A percentile compares a stretch with the other conserved stretches of the same genome.
These are phyloP conservation scores for Pteropus rufus DNA, from an alignment of 2,797 vertebrate species.

Conservation along the genomic window DNA sequence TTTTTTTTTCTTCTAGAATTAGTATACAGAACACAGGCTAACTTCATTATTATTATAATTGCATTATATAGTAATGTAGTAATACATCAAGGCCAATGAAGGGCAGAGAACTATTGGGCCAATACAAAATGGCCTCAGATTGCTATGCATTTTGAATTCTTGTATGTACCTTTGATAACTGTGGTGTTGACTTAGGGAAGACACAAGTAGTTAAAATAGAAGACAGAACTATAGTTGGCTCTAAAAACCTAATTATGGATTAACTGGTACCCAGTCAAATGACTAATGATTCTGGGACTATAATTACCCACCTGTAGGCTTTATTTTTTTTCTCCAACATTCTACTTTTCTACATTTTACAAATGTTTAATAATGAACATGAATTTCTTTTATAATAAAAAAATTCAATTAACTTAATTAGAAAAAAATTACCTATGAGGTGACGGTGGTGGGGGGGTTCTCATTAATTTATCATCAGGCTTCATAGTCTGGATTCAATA, in stretches of 20 bases:
- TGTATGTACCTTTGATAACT: background rate
- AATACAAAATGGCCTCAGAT: background rate
- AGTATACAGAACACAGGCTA: background rate
- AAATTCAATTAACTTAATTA: constrained; percentile 76
- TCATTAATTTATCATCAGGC: constrained; percentile 54
- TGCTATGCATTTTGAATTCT: background rate
- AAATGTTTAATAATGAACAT: constrained; percentile 68
- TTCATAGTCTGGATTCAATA: background rate
- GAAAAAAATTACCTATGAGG: constrained; percentile 75
- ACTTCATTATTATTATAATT: background rate
- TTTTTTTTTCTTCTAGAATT: background rate
- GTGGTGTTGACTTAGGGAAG: background rate
- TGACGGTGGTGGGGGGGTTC: constrained; percentile 39
- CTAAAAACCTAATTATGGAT: constrained; percentile 47
- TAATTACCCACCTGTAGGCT: constrained; percentile 73
- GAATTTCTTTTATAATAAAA: constrained; percentile 70
- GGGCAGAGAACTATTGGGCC: background rate
- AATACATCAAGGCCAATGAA: background rate
- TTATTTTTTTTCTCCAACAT: constrained; percentile 55
- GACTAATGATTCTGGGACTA: constrained; percentile 62
- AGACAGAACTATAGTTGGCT: background rate
- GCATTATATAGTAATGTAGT: background rate
- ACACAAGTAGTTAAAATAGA: background rate
- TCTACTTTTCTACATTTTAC: constrained; percentile 61
- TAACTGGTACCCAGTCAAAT: constrained; percentile 56